Base-by-base conservation (phyloP, 1,140 invertebrate genomes). In the Ladona fulva region DNA sequence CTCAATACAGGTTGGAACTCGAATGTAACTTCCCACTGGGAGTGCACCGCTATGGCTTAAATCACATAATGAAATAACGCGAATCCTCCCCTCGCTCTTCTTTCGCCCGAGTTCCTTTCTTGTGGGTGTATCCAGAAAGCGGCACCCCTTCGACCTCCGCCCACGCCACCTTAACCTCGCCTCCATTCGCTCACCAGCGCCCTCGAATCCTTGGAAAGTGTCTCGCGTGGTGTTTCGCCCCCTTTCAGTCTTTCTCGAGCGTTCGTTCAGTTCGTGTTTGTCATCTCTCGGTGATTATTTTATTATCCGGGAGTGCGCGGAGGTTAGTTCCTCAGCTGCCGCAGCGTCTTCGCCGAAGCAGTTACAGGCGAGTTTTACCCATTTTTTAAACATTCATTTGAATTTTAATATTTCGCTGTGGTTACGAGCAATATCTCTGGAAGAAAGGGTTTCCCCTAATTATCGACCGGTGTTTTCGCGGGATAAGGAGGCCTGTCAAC, bases 41-140 rank as follows among this genome's bases (percentile, higher is more conserved):
- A 66, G 74, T 25, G 74, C 74, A 75, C 29, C 29, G 16, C 74
- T 75, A 37, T 75, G 24, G 29, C 74, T 37, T 25, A 25, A 22
- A 75, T 75, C 29, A n/a, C 74, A 75, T 75, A 25, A 75, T 75
- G 24, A 16, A 75, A 75, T 25, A 75, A 74, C 22, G 22, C 8
- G 74, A 25, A 75, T 22, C 74, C 16, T 19, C 74, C 74, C 74
- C 74, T 19, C 24, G 1, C 5, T 25, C 74, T 22, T 24, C 16
- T 3, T 1, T 25, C 16, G 10, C 52, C n/a, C 52, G 1, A 5
- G 52, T n/a, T n/a, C n/a, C n/a, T n/a, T n/a, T n/a, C n/a, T n/a
- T n/a, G n/a, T n/a, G n/a, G n/a, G n/a, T n/a, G n/a, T n/a, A n/a
- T n/a, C n/a, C n/a, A n/a, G n/a, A n/a, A n/a, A n/a, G 52, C 3